Percentiles rank a stretch among this genome's conserved stretches.
phyloP scores from a whole-genome alignment of 2,113 vertebrate genomes.

The Gobius niger region DNA sequence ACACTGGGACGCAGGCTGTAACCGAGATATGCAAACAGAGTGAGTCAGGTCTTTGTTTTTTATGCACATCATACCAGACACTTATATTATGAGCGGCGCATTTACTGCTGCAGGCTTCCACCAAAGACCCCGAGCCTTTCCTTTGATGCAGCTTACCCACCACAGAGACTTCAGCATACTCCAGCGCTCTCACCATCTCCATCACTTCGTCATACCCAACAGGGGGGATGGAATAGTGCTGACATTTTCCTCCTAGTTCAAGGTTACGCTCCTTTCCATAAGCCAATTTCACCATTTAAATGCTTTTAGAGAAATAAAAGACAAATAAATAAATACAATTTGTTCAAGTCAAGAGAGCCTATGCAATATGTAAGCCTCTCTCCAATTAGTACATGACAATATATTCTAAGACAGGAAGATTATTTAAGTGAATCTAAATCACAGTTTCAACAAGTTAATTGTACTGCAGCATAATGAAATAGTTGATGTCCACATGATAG shows the following conservation, averaged over 20 bases:
- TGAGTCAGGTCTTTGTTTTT: conserved; percentile 38
- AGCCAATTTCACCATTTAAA: too few species aligned
- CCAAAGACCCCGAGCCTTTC: conserved; percentile 35
- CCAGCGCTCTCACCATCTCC: conserved; percentile 17
- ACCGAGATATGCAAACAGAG: conserved; percentile 38
- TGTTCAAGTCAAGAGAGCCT: too few species aligned
- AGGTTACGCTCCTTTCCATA: neutral
- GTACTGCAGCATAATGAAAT: too few species aligned
- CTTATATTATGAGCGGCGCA: conserved; percentile 20
- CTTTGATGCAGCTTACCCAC: conserved; percentile 49
- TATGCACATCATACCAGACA: conserved; percentile 31
- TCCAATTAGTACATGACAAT: too few species aligned
- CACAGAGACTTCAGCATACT: conserved; percentile 25
- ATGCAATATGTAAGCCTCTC: too few species aligned
- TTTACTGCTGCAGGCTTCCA: conserved; percentile 10
- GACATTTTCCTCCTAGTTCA: conserved; percentile 7
- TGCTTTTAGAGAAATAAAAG: too few species aligned
- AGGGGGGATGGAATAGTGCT: conserved; percentile 20
- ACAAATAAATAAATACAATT: too few species aligned
- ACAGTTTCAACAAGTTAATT: too few species aligned
- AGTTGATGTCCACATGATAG: too few species aligned
- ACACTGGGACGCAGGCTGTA: conserved; percentile 25
- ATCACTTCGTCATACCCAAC: conserved; percentile 10
- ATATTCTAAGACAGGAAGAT: too few species aligned
- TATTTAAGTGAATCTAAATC: too few species aligned